Conservation (phyloP, 2,797 vertebrate species). For the Emys orbicularis region DNA sequence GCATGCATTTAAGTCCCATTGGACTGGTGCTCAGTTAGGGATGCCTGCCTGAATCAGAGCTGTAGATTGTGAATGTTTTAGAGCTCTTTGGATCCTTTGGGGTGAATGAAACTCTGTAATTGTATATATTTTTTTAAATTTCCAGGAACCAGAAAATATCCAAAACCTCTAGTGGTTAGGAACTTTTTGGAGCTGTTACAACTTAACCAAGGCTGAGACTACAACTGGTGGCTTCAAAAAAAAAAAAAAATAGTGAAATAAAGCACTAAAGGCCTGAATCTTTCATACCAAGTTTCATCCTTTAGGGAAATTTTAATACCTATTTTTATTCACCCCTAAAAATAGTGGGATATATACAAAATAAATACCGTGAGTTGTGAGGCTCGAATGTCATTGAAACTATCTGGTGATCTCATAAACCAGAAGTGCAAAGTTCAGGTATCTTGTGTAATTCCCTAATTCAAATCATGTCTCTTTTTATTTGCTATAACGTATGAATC, state of each 20-base stretch:
- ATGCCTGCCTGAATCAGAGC: neutral
- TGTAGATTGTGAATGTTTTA: neutral
- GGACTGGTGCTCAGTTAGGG: neutral
- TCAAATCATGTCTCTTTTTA: slow-evolving; percentile 1
- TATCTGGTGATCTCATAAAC: slow-evolving; percentile 47
- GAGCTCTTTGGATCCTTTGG: neutral
- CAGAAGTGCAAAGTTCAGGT: slow-evolving; percentile 12
- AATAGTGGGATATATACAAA: slow-evolving; percentile 42
- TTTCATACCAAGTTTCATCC: neutral
- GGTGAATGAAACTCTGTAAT: neutral
- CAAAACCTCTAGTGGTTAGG: neutral
- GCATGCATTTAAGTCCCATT: neutral
- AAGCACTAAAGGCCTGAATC: neutral
- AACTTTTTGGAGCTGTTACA: neutral
- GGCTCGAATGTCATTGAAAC: neutral
- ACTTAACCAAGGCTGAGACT: slow-evolving; percentile 12
- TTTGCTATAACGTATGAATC: slow-evolving; percentile 11
- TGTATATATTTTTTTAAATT: neutral
- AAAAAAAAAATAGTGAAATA: slow-evolving; percentile 34
- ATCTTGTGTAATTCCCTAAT: neutral
- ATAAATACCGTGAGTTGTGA: slow-evolving; percentile 48
- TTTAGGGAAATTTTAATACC: neutral
- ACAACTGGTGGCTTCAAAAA: slow-evolving; percentile 18
- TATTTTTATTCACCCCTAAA: slow-evolving; percentile 2
- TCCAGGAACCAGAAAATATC: neutral